A percentile compares a stretch with the other conserved stretches of the same genome.
Conservation (phyloP, 1,140 invertebrate species). For the Drosophila arawakana region DNA sequence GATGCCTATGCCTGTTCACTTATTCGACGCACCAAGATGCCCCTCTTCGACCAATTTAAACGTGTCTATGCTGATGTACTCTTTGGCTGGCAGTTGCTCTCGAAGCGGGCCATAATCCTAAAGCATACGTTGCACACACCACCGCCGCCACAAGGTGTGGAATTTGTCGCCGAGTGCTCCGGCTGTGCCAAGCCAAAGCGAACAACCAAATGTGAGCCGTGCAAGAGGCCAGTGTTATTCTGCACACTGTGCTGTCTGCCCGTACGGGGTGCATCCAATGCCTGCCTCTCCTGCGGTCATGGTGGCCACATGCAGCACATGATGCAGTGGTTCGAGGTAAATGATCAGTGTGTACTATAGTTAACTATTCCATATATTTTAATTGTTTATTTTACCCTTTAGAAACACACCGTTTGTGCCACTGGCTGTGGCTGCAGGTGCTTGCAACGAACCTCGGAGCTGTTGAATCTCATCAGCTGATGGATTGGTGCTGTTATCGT, state of each 20-base stretch:
- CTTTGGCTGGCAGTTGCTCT: slow-evolving; percentile 91
- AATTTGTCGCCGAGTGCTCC: slow-evolving; percentile 91
- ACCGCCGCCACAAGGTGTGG: slow-evolving; percentile 89
- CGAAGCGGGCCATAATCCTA: slow-evolving; percentile 92
- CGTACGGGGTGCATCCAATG: slow-evolving; percentile 92
- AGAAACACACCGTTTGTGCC: slow-evolving; percentile 86
- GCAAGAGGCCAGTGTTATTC: slow-evolving; percentile 89
- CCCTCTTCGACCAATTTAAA: slow-evolving; percentile 94
- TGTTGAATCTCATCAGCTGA: slow-evolving; percentile 69
- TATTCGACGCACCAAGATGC: slow-evolving; percentile 85
- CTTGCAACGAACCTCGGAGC: slow-evolving; percentile 86
- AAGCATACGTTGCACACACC: slow-evolving; percentile 89
- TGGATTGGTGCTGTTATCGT: neutral
- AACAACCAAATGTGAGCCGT: slow-evolving; percentile 88
- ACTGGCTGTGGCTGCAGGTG: slow-evolving; percentile 96
- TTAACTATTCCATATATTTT: neutral
- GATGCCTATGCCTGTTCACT: slow-evolving; percentile 68
- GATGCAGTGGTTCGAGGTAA: slow-evolving; percentile 91
- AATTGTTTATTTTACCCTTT: slow-evolving; percentile 52
- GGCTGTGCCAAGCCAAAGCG: slow-evolving; percentile 87
- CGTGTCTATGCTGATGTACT: slow-evolving; percentile 95
- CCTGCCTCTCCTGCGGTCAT: slow-evolving; percentile 95
- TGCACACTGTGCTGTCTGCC: slow-evolving; percentile 94
- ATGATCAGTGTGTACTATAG: slow-evolving; percentile 62
- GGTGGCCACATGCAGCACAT: slow-evolving; percentile 95